Evolutionary conservation across 2,113 vertebrate genomes (phyloP).

Genomic region (Chloropsis cyanopogon): DNA sequence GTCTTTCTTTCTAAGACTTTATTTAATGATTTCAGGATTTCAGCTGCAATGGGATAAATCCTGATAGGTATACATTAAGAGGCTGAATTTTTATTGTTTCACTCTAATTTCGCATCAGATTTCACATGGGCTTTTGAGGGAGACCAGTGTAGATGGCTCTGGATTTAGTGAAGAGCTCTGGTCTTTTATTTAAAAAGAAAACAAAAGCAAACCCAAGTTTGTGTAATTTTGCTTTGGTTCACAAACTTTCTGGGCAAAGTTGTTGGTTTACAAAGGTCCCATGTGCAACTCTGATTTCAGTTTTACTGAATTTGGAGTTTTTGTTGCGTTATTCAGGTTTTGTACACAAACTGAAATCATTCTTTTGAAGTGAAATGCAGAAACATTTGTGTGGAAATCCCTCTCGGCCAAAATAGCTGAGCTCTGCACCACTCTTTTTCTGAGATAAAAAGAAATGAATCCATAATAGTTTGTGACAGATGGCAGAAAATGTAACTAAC

Average conservation of each 20-base stretch:
- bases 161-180: neutral
- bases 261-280: neutral
- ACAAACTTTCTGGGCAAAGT: neutral
- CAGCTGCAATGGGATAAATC: neutral
- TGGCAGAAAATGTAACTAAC: slow-evolving; percentile 71
- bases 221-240: neutral
- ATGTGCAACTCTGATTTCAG: neutral
- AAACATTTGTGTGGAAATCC: slow-evolving; percentile 61
- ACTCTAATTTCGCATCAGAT: neutral
- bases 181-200: neutral
- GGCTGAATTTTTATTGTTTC: neutral
- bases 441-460: slow-evolving; percentile 56
- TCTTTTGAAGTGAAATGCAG: slow-evolving; percentile 33
- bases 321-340: neutral
- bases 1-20: neutral
- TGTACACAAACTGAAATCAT: neutral
- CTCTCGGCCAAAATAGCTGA: slow-evolving; percentile 47
- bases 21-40: neutral
- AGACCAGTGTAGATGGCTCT: neutral
- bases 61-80: neutral
- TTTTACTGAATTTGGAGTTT: neutral
- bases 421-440: slow-evolving; percentile 36
- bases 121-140: neutral
- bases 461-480: slow-evolving; percentile 58
- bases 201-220: neutral